Evolutionary conservation across 2,797 vertebrate species (phyloP).

Genomic region (Notamacropus eugenii): DNA sequence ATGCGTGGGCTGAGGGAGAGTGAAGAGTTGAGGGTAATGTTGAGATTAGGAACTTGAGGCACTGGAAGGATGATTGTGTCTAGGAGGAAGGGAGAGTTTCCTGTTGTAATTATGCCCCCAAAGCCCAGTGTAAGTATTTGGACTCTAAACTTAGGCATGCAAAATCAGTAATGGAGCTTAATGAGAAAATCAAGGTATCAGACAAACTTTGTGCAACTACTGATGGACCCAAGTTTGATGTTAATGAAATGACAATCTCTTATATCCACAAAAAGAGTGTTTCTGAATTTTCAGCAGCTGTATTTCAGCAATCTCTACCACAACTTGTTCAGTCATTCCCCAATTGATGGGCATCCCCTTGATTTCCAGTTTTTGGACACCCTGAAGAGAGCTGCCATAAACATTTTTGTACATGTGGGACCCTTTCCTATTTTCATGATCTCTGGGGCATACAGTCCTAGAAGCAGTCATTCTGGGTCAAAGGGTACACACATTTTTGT

Average conservation of each 20-base stretch:
- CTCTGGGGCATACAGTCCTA: no score
- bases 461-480: no score
- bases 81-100: neutral
- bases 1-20: neutral
- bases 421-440: no score
- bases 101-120: no score
- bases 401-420: no score
- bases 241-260: neutral
- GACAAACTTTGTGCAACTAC: no score
- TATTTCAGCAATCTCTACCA: neutral
- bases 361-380: no score
- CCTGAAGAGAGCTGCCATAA: no score
- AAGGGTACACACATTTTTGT: no score
- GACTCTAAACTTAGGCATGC: neutral
- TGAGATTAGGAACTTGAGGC: neutral
- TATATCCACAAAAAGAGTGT: neutral
- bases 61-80: neutral
- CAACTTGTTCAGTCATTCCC: no score
- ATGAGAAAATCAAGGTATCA: neutral
- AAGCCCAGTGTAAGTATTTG: neutral
- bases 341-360: no score
- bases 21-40: neutral
- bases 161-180: neutral
- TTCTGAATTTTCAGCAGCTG: neutral
- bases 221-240: neutral